Conservation (phyloP, 2,888 invertebrate genomes). For the Diabrotica balteata region DNA sequence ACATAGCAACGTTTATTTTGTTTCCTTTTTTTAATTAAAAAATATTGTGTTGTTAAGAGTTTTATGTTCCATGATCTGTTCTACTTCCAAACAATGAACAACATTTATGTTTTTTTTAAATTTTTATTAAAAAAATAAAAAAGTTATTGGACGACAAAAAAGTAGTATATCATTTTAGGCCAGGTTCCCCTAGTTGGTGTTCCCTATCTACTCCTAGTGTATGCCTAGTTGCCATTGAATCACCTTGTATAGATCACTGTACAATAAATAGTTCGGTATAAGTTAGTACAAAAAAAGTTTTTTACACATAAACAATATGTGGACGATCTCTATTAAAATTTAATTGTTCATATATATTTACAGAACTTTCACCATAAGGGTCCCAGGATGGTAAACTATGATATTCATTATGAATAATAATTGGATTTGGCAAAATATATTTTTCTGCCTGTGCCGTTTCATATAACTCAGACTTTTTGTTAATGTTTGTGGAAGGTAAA, state of each 20-base stretch:
- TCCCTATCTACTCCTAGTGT: no score
- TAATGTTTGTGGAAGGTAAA: conserved; percentile 38
- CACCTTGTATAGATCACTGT: conserved; percentile 1
- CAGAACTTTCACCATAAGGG: conserved; percentile 45
- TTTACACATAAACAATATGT: conserved; percentile 65
- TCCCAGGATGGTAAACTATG: conserved; percentile 57
- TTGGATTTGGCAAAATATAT: conserved; percentile 53
- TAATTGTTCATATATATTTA: conserved; percentile 60
- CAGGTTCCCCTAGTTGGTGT: no score
- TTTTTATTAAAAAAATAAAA: no score
- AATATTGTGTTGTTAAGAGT: no score
- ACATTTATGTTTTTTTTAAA: no score
- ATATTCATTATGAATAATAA: conserved; percentile 55
- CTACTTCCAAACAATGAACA: no score
- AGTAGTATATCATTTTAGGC: no score
- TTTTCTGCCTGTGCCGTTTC: conserved; percentile 52
- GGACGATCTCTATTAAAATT: conserved; percentile 57
- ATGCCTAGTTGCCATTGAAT: no score
- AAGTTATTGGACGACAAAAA: no score
- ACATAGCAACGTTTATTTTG: no score
- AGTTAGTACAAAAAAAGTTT: background rate
- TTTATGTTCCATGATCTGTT: no score
- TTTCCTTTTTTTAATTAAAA: no score
- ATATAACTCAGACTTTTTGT: conserved; percentile 44
- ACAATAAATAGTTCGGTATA: conserved; percentile 3